phyloP scores from a whole-genome alignment of 1,140 invertebrate genomes.

The Tetramorium simillimum region DNA sequence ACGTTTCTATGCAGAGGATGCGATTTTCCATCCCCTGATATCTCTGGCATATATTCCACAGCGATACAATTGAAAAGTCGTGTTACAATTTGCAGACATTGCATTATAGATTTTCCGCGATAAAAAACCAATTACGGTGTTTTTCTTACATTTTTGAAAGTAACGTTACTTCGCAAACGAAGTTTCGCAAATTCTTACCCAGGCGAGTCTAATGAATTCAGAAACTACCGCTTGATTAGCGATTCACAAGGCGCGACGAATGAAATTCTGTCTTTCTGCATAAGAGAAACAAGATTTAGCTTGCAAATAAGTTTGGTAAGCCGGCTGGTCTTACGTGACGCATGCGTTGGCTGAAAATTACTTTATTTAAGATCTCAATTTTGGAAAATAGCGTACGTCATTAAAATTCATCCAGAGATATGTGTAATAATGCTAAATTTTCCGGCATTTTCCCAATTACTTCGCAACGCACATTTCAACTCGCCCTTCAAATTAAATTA shows the following conservation, averaged over 20 bases:
- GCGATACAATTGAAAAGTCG: background rate
- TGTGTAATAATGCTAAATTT: constrained; percentile 12
- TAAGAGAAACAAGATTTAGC: constrained; percentile 39
- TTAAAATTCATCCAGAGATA: constrained; percentile 17
- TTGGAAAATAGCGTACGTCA: background rate
- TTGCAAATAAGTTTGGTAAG: constrained; percentile 50
- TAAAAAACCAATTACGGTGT: background rate
- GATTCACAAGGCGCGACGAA: constrained; percentile 19
- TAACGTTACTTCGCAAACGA: background rate
- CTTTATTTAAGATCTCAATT: constrained; percentile 10
- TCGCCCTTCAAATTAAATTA: background rate
- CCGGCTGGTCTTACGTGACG: constrained; percentile 5
- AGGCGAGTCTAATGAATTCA: constrained; percentile 31
- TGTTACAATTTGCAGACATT: background rate
- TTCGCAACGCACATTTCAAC: constrained; percentile 1
- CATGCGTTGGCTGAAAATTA: constrained; percentile 6
- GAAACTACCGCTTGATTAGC: constrained; percentile 24
- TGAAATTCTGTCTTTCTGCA: constrained; percentile 38
- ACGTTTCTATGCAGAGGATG: background rate
- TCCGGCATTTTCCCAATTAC: background rate
- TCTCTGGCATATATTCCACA: background rate
- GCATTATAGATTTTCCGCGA: background rate
- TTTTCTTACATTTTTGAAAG: background rate
- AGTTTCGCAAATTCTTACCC: background rate
- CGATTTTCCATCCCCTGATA: background rate